phyloP scores from a whole-genome alignment of 2,113 vertebrate genomes.

The Thalassoma bifasciatum region DNA sequence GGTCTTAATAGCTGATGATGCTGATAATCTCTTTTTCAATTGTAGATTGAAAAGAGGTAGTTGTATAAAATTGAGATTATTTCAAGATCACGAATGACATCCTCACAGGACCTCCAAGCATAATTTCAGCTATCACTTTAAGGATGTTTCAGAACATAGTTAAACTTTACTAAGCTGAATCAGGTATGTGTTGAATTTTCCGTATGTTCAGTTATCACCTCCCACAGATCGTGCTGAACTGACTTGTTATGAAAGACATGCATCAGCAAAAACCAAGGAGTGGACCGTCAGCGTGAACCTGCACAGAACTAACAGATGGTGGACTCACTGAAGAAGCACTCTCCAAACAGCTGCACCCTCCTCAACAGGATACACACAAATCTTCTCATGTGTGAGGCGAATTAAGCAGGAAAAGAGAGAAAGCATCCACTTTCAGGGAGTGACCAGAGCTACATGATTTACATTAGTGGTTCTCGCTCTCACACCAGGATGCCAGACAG shows the following conservation, averaged over 20 bases:
- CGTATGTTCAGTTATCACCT: not conserved
- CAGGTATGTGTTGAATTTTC: not conserved
- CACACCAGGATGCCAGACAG: conserved; percentile 6
- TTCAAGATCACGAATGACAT: too few species aligned
- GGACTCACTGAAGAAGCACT: conserved; percentile 22
- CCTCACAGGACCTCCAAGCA: too few species aligned
- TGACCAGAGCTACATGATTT: not conserved
- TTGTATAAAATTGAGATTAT: too few species aligned
- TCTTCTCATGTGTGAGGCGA: conserved; percentile 17
- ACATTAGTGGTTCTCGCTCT: not conserved
- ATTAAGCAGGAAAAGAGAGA: not conserved
- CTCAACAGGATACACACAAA: conserved; percentile 23
- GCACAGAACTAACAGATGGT: conserved; percentile 48
- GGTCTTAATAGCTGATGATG: too few species aligned
- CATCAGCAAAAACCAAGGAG: conserved; percentile 8
- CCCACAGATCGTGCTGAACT: not conserved
- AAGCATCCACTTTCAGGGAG: not conserved
- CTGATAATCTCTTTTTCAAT: too few species aligned
- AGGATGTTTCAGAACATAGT: not conserved
- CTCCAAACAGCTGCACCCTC: conserved; percentile 39
- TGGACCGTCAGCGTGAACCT: conserved; percentile 25
- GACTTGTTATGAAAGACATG: conserved; percentile 6
- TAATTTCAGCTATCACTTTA: not conserved
- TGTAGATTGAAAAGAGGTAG: too few species aligned
- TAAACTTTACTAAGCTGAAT: not conserved